These are phyloP conservation scores for Hermetia illucens DNA, from an alignment of 1,140 invertebrate species.

Conservation along the genomic window DNA sequence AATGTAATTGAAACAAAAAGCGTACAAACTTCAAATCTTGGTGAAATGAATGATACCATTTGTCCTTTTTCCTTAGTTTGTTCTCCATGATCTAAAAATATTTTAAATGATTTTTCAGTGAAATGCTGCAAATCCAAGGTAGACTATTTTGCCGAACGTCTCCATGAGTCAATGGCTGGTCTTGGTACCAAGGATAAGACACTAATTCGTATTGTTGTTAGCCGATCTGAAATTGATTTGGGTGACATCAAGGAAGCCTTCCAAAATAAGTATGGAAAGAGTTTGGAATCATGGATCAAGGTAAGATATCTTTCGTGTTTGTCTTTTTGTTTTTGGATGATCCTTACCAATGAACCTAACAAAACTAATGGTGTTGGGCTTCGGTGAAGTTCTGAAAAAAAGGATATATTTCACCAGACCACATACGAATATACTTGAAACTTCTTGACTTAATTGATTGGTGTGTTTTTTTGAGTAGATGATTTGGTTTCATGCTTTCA, in stretches of 20 bases:
- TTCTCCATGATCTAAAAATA: neutral
- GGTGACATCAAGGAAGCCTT: constrained; percentile 83
- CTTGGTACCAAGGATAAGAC: constrained; percentile 80
- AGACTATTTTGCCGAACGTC: constrained; percentile 81
- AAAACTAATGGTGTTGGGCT: neutral
- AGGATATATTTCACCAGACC: neutral
- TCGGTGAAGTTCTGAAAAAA: neutral
- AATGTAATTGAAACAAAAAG: neutral
- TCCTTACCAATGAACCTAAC: neutral
- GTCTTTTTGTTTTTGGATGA: neutral
- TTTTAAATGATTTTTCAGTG: constrained; percentile 34
- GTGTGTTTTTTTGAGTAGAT: too few relatives aligned
- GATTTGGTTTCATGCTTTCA: neutral
- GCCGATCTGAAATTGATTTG: constrained; percentile 83
- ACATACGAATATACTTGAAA: neutral
- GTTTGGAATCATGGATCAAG: constrained; percentile 66
- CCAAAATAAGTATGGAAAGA: constrained; percentile 69
- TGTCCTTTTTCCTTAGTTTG: neutral
- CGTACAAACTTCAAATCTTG: neutral
- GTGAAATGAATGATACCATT: neutral
- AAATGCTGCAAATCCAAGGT: constrained; percentile 84
- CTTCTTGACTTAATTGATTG: too few relatives aligned
- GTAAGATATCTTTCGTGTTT: constrained; percentile 39
- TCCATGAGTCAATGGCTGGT: constrained; percentile 81
- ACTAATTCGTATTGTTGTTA: constrained; percentile 78